Base-by-base conservation (phyloP, 2,888 invertebrate genomes). In the Cenopis cana region DNA sequence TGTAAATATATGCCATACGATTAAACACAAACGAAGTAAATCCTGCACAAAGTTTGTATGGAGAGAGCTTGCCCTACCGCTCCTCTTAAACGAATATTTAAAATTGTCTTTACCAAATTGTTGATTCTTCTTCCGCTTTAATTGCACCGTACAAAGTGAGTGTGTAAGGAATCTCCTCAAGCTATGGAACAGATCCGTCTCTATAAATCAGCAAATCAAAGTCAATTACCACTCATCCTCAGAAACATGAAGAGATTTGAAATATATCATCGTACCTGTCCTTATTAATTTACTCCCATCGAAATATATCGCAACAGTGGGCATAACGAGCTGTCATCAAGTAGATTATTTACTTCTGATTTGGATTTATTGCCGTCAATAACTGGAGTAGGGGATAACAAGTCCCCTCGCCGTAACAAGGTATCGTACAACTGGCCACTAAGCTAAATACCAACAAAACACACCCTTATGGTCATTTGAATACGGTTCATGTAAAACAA, bases 391-490 rank as follows among this genome's bases (percentile, higher is more conserved):
- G 75, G 74, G 77, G 80, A 83, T 86, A 88, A 87, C 85, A 82
- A 85, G 84, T 74, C 77, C 74, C 59, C 72, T 74, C 55, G 59
- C 76, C 80, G 82, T 86, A 87, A 86, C 84, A 83, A 86, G 85
- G 76, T 75, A 74, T 73, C 73, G 72, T 79, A 76, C 65, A 65
- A 20, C 17, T 11, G 29, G 52, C 49, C n/a, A 67, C 65, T 18
- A 29, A 29, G 11, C n/a, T 36, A 24, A 20, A 46, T 1, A 6
- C n/a, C 55, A 12, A 18, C 17, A 66, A 71, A 66, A 38, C 24
- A 2, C 14, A 56, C 49, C 54, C 18, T 20, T 67, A 55, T 29
- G 11, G 3, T 11, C 14, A 8, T 17, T 11, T 6, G 4, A 20
- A 41, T 67, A 67, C 10, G 38, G 38, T 29, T 24, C 12, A 56